A percentile compares a stretch with the other conserved stretches of the same genome.
Evolutionary conservation across 2,113 vertebrate species (phyloP).

Genomic region (Probosciger aterrimus): DNA sequence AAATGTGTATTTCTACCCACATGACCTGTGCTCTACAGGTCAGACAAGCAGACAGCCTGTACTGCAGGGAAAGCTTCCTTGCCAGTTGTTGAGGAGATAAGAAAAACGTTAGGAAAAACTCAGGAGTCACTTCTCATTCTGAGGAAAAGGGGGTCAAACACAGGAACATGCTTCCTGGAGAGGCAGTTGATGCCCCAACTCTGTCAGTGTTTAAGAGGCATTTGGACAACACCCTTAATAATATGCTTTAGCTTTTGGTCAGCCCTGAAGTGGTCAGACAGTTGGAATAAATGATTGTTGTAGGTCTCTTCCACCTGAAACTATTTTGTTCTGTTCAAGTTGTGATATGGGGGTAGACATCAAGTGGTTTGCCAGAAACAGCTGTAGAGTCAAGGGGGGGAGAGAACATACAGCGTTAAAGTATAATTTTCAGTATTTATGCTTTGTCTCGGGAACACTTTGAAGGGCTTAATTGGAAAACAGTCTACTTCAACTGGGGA

Average conservation of each 20-base stretch:
- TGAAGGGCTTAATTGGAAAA: not conserved
- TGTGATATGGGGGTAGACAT: not conserved
- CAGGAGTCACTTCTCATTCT: not conserved
- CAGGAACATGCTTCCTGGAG: not conserved
- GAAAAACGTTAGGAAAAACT: not conserved
- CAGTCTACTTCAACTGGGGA: not conserved
- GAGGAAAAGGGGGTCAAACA: not conserved
- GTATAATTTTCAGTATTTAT: not conserved
- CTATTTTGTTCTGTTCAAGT: not conserved
- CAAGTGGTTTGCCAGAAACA: not conserved
- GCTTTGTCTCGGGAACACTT: not conserved
- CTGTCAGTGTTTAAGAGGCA: not conserved
- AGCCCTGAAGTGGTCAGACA: not conserved
- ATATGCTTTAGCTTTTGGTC: not conserved
- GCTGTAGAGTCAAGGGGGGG: not conserved
- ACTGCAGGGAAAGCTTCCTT: not conserved
- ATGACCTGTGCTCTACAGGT: not conserved
- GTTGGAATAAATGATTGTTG: not conserved
- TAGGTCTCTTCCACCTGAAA: not conserved
- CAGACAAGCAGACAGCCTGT: not conserved
- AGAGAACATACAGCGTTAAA: not conserved
- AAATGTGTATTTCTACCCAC: not conserved
- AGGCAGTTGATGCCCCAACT: rapidly evolving
- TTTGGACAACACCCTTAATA: not conserved
- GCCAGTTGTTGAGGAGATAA: not conserved